These are phyloP conservation scores for Lathamus discolor DNA, from an alignment of 2,113 vertebrate species.

Conservation along the genomic window DNA sequence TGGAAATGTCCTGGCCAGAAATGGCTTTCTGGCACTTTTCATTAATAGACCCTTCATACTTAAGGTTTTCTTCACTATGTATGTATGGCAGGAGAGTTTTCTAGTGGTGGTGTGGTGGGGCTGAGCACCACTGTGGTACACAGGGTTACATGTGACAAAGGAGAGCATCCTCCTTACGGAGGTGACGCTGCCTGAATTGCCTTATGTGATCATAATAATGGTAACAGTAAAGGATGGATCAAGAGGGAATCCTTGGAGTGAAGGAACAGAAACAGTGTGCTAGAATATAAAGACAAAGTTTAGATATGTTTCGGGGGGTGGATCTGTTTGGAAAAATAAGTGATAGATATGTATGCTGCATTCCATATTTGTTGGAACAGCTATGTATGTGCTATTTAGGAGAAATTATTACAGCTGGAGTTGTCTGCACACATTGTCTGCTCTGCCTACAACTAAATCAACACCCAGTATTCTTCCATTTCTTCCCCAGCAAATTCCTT, in stretches of 20 bases:
- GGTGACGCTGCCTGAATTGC: neutral
- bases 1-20: neutral
- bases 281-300: neutral
- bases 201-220: neutral
- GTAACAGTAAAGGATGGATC: neutral
- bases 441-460: neutral
- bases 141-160: neutral
- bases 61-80: neutral
- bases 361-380: neutral
- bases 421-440: neutral
- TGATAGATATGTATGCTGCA: neutral
- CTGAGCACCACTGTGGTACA: accelerated
- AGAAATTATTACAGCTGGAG: neutral
- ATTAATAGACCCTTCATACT: neutral
- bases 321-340: neutral
- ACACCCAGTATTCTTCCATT: neutral
- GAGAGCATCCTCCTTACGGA: accelerated
- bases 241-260: neutral
- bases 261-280: neutral
- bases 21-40: neutral
- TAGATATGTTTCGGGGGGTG: neutral
- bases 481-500: neutral
- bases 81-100: neutral
- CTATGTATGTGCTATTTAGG: neutral
- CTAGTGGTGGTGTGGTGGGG: neutral